Base-by-base conservation (phyloP, 1,140 invertebrate species). In the Drosophila nigromelanica region DNA sequence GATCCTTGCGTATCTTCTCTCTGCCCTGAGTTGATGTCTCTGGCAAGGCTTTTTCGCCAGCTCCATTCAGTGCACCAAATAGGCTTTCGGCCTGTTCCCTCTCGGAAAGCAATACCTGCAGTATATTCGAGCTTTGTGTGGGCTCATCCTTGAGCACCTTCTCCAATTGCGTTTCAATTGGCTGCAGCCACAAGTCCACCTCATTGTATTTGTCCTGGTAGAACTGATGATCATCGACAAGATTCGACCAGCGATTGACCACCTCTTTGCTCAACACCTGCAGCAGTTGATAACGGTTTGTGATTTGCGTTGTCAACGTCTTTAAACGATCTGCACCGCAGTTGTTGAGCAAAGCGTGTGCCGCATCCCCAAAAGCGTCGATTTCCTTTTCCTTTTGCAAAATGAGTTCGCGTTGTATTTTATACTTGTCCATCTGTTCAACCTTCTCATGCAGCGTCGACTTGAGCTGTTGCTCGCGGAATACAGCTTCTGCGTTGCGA, bases 11-110 rank as follows among this genome's bases (percentile, higher is more conserved):
- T 40, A 99, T 96, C 37, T 94, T 95, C 92, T 99, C 98, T 64
- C 98, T 94, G 10, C 98, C 98, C 80, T 95, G 94, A 24, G 97
- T 95, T 4, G 97, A 96, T 4, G 98, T 99, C 91, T 98, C 97
- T 0, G 97, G 96, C 70, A 97, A 95, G 24, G 98, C 94, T 90
- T 96, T 95, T 85, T 99, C 98, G 4, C 96, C 97, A 12, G 96
- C 92, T 5, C 95, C 93, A 4, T 95, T 95, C 1, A 98, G 82
- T 12, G 94, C 94, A 27, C 94, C 94, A 42, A 98, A 93, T 80
- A 96, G 95, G 76, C 95, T 94, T 66, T 96, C 94, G 10, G 96
- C 96, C 91, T 97, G 96, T 71, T 98, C 97, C 67, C 95, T 94
- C 89, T 98, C 97, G 6, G 95, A 92, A 24, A 96, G 90, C 21